These are phyloP conservation scores for Paraescarpia echinospica DNA, from an alignment of 1,140 invertebrate species.

Conservation along the genomic window DNA sequence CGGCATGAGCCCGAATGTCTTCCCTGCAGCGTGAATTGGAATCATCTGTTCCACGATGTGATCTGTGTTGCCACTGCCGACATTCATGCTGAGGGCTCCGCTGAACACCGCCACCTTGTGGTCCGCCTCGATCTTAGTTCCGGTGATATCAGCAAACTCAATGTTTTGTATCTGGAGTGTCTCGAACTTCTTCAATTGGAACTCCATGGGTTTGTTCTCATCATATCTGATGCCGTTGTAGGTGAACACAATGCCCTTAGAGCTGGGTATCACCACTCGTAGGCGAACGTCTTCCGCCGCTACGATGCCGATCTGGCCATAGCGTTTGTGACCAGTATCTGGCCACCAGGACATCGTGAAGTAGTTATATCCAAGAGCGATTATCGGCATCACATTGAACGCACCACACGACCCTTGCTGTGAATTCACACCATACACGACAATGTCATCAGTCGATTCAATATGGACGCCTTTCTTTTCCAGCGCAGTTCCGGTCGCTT, in stretches of 20 bases:
- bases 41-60: conserved; percentile 16
- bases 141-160: conserved; percentile 8
- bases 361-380: conserved; percentile 6
- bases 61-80: not conserved
- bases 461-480: conserved; percentile 14
- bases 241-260: not conserved
- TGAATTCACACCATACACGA: not conserved
- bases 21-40: not conserved
- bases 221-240: conserved; percentile 11
- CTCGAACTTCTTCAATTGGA: not conserved
- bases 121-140: not conserved
- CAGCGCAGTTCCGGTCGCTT: not conserved
- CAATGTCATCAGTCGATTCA: not conserved
- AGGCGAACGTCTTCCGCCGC: not conserved
- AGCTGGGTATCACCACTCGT: not conserved
- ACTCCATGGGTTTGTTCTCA: not conserved
- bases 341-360: conserved; percentile 8
- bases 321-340: not conserved
- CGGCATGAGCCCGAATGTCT: not conserved
- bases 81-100: not conserved
- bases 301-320: not conserved
- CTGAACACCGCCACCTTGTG: conserved; percentile 10
- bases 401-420: not conserved
- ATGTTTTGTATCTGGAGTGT: conserved; percentile 2
- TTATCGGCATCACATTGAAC: not conserved